phyloP scores from a whole-genome alignment of 2,113 vertebrate genomes.

The Neolamprologus sp. region DNA sequence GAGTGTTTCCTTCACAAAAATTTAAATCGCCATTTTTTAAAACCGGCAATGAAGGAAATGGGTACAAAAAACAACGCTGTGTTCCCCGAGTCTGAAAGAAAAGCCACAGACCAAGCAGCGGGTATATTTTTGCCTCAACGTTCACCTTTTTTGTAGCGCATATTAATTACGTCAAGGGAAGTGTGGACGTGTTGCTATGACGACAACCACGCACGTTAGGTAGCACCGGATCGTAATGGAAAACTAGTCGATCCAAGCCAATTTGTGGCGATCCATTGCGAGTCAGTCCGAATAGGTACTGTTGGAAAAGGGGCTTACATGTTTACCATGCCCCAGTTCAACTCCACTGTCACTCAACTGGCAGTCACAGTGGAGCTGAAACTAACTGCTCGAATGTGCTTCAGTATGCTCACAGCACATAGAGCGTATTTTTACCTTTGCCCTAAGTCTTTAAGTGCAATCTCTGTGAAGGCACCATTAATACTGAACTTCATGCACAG shows the following conservation, averaged over 20 bases:
- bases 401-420: rapidly evolving
- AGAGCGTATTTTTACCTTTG: rapidly evolving
- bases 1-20: neutral
- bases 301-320: neutral
- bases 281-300: neutral
- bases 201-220: neutral
- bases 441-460: neutral
- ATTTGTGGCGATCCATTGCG: neutral
- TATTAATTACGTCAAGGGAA: neutral
- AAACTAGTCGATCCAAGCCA: rapidly evolving
- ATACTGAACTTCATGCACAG: rapidly evolving
- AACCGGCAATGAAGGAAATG: too few species aligned
- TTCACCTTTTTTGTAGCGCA: rapidly evolving
- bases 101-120: neutral
- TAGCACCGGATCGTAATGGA: rapidly evolving
- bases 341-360: neutral
- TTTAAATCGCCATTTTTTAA: rapidly evolving
- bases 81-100: neutral
- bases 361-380: neutral
- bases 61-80: rapidly evolving
- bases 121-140: rapidly evolving
- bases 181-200: rapidly evolving
- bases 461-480: neutral
- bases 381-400: rapidly evolving
- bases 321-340: neutral